These are phyloP conservation scores for Leptodactylus fallax DNA, from an alignment of 2,797 vertebrate species.

Conservation along the genomic window DNA sequence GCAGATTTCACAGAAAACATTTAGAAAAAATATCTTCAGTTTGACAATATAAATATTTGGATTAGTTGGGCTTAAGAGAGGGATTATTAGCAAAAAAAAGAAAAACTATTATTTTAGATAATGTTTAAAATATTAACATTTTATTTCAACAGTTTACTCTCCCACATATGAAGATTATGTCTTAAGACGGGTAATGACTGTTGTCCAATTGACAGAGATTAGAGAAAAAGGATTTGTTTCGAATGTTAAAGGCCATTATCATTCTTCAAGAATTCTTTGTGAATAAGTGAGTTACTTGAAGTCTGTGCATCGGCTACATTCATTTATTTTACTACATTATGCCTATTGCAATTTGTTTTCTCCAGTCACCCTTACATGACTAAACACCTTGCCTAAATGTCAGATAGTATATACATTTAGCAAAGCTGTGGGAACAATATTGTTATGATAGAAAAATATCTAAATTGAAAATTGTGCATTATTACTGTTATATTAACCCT, in stretches of 20 bases:
- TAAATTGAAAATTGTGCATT: no score
- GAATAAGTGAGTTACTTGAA: constrained; percentile 11
- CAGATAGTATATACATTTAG: no score
- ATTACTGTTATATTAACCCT: no score
- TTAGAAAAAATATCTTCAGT: constrained; percentile 27
- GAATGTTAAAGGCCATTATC: neutral
- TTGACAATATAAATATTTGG: constrained; percentile 41
- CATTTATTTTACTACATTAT: constrained; percentile 21
- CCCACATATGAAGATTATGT: constrained; percentile 21
- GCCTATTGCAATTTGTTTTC: neutral
- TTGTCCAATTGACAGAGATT: constrained; percentile 5
- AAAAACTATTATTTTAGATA: constrained; percentile 39
- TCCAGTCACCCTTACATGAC: constrained; percentile 5
- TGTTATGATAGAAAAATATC: no score
- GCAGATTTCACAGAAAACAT: neutral
- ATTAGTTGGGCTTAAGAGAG: constrained; percentile 46
- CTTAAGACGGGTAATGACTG: neutral
- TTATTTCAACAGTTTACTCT: constrained; percentile 9
- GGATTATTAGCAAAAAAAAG: neutral
- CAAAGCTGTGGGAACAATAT: no score
- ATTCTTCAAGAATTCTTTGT: constrained; percentile 14
- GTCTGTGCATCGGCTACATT: neutral
- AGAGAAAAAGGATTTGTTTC: constrained; percentile 2
- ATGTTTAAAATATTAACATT: constrained; percentile 43
- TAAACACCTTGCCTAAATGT: neutral